Evolutionary conservation across 1,140 invertebrate species (phyloP), one percentile per base, ranked within the genome.

Genomic region (Papilio machaon): DNA sequence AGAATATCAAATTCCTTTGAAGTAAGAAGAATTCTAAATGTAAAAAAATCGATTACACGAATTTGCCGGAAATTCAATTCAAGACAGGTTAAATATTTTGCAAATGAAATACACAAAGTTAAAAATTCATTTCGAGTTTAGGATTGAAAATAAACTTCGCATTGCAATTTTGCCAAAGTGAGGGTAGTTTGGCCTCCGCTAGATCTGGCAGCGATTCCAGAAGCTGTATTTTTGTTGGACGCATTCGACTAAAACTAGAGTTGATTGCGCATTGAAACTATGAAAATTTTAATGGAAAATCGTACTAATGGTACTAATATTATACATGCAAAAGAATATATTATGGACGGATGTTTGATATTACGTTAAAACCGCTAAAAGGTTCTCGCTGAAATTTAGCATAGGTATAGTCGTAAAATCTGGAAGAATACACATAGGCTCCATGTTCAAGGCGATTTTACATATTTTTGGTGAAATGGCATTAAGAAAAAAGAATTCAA

Each of bases 171-270:
- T 76, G 74, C 46, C 74, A 49, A 49, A 13, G 19, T 70, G 6
- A 30, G 74, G 74, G 47, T 47, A 76, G 74, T 76, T 54, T 76
- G 74, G 74, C 74, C 46, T 49, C 74, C n/a, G 46, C 73, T 49
- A 49, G 38, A 74, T 46, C 73, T 76, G 74, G 74, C 74, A 76
- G 11, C 74, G 74, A 49, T 76, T 76, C 19, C 47, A 76, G 74
- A 30, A 52, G 74, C 74, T 76, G 52, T 76, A 76, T 76, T 76
- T 76, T 76, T 54, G 23, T 76, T 76, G 74, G 46, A 54, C 74
- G 74, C 46, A 47, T 76, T 15, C 13, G 11, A 54, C 46, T 76
- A 9, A 47, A 47, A 76, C 74, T 15, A 30, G 23, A 19, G 19
- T 54, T 49, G 73, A 75, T 46, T 49, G 73, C 73, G 23, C 46